A percentile compares a stretch with the other conserved stretches of the same genome.
Evolutionary conservation across 2,888 invertebrate genomes (phyloP).

Genomic region (Seira musarum): DNA sequence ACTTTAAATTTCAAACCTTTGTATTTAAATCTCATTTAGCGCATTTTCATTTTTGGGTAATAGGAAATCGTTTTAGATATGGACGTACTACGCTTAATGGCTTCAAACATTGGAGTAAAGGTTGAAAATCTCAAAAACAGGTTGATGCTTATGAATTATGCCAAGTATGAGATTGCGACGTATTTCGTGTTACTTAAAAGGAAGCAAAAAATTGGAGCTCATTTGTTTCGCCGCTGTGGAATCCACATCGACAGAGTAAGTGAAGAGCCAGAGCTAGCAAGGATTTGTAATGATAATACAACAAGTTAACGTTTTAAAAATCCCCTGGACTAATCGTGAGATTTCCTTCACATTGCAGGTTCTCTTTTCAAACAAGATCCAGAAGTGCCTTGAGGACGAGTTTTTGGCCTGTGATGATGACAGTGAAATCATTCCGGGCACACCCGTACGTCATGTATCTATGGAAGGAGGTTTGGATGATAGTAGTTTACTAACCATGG

Average conservation of each 20-base stretch:
- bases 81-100: conserved; percentile 72
- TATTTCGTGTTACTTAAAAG: conserved; percentile 80
- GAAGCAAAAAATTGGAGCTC: conserved; percentile 73
- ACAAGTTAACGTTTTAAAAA: no score
- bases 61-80: conserved; percentile 69
- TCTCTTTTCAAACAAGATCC: conserved; percentile 51
- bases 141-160: conserved; percentile 77
- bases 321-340: no score
- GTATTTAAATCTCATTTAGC: no score
- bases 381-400: conserved; percentile 67
- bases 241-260: conserved; percentile 59
- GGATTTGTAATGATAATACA: no score
- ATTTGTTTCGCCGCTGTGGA: conserved; percentile 74
- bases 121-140: conserved; percentile 74
- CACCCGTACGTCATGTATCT: conserved; percentile 71
- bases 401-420: conserved; percentile 66
- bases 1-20: no score
- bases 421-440: conserved; percentile 52
- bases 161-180: conserved; percentile 80
- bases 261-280: no score
- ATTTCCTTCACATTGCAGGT: conserved; percentile 24
- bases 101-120: conserved; percentile 71
- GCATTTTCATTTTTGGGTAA: no score
- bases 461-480: conserved; percentile 73
- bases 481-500: conserved; percentile 71